Evolutionary conservation across 2,113 vertebrate genomes (phyloP), one percentile per base, ranked within the genome.

Genomic region (Tupaia chinensis): DNA sequence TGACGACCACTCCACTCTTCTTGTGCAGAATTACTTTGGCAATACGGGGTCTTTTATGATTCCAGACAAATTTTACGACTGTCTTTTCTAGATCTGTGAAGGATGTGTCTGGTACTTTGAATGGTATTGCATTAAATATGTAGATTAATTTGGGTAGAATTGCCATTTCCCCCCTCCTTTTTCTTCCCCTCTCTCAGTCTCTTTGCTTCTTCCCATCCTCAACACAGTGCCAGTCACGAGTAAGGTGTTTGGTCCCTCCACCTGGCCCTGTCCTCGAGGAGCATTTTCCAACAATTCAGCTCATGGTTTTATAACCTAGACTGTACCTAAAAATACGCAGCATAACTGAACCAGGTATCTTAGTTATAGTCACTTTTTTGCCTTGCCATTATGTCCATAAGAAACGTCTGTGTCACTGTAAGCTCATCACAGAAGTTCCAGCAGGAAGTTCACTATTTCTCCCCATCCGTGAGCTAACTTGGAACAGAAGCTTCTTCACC

Each of bases 351-450:
- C 63, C 61, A 76, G n/a, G 14, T 29, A 44, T 53, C 22, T 80
- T 54, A 10, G 53, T 69, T 58, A 82, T 19, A 53, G 54, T 69
- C 69, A 29, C 23, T 58, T 44, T 20, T 69, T 72, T 77, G 68
- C 86, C 73, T 93, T 27, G 66, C 34, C 69, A 81, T 89, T 85
- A 63, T 23, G 70, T 53, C 58, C 58, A 15, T 54, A 72, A 93
- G 77, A 63, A 94, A 87, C 66, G 58, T 61, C 61, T 0, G 23
- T 78, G 94, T 85, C 73, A n/a, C 22, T 2, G 8, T n/a, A 81
- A 77, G 86, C 12, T 66, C 91, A 81, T 73, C 82, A 73, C 34
- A 56, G 4, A 34, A 34, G 34, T 32, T 80, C 81, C 58, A 60
- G 78, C 89, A 78, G 13, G n/a, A 53, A 91, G 32, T 17, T 44